Conservation (phyloP, 2,113 vertebrate species). For the Rallus limicola region DNA sequence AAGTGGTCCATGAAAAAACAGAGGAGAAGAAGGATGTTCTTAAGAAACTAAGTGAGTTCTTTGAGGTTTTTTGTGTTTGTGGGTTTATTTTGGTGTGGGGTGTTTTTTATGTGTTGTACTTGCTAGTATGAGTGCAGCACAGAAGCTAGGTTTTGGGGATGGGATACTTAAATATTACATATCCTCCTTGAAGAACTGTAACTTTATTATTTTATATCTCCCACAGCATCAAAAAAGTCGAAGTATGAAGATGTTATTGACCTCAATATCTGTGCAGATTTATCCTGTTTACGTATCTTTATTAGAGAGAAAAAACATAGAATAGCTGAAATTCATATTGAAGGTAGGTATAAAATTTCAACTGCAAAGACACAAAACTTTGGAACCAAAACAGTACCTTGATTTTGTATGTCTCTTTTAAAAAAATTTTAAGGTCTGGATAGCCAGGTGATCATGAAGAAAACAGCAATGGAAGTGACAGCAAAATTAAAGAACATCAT, state of each 20-base stretch:
- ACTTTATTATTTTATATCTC: background rate
- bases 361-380: background rate
- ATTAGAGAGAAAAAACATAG: slow-evolving; percentile 88
- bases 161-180: background rate
- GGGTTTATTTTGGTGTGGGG: too few relatives aligned
- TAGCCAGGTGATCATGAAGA: slow-evolving; percentile 88
- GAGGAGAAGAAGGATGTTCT: slow-evolving; percentile 85
- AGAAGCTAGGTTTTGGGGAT: background rate
- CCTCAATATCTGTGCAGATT: slow-evolving; percentile 87
- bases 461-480: slow-evolving; percentile 83
- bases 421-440: slow-evolving; percentile 82
- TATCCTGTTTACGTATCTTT: slow-evolving; percentile 91
- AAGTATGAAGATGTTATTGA: slow-evolving; percentile 88
- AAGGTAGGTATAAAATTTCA: slow-evolving; percentile 80
- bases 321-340: slow-evolving; percentile 92
- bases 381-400: background rate
- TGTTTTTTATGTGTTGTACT: background rate
- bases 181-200: background rate
- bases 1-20: slow-evolving; percentile 71
- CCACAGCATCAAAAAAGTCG: slow-evolving; percentile 80
- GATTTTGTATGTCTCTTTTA: background rate
- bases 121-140: background rate
- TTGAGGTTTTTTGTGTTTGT: too few relatives aligned
- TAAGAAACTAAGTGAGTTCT: slow-evolving; percentile 74
- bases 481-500: slow-evolving; percentile 93